Evolutionary conservation across 92 coral and sea anemone species (phyloP).

Genomic region (Actinernus sp.): DNA sequence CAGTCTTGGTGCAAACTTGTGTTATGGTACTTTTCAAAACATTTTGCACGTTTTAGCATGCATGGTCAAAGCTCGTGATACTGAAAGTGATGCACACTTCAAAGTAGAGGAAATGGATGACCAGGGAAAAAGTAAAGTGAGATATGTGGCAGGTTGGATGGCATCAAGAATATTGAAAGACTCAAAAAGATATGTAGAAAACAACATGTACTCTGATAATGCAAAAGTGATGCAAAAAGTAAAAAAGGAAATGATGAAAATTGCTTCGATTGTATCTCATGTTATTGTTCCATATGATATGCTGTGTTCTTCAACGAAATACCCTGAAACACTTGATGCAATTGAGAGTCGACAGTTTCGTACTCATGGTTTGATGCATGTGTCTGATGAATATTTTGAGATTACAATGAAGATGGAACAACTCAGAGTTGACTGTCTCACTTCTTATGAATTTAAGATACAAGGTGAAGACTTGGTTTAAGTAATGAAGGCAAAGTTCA

Average conservation of each 20-base stretch:
- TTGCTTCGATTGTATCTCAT: background rate
- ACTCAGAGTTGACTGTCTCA: background rate
- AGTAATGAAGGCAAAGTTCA: background rate
- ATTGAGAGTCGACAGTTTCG: slow-evolving; percentile 25
- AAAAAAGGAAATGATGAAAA: slow-evolving; percentile 2
- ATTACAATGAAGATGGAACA: slow-evolving; percentile 14
- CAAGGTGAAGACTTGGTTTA: slow-evolving; percentile 22
- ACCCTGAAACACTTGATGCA: slow-evolving; percentile 16
- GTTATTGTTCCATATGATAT: slow-evolving; percentile 22
- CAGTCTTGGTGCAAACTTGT: no score
- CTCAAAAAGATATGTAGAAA: background rate
- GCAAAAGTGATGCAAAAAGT: background rate
- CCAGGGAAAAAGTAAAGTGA: background rate
- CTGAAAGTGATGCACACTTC: no score
- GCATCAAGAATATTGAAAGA: background rate
- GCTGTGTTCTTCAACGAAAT: background rate
- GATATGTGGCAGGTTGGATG: background rate
- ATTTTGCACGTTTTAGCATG: no score
- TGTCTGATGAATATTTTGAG: slow-evolving; percentile 7
- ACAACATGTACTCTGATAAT: background rate
- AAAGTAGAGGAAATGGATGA: background rate
- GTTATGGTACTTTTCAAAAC: no score
- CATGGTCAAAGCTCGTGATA: no score
- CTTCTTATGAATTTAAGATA: background rate
- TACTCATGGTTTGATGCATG: slow-evolving; percentile 27